These are phyloP conservation scores for Xenopus petersii DNA, from an alignment of 2,797 vertebrate genomes.

Conservation along the genomic window DNA sequence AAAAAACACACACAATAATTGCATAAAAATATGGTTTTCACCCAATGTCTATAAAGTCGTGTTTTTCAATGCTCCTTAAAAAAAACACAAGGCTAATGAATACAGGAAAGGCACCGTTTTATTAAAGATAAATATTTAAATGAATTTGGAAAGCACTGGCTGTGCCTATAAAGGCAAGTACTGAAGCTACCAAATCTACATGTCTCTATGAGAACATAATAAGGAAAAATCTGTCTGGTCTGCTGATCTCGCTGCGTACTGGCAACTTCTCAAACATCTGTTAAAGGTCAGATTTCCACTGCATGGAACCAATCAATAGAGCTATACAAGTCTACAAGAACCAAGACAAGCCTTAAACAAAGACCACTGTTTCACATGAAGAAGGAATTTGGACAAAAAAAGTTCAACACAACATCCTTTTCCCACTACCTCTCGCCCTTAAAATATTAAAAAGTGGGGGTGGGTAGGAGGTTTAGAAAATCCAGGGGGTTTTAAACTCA, in stretches of 20 bases:
- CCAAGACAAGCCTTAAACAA: conserved; percentile 72
- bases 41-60: background rate
- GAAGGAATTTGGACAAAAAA: conserved; percentile 73
- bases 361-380: conserved; percentile 73
- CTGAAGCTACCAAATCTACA: conserved; percentile 11
- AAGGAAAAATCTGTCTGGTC: conserved; percentile 69
- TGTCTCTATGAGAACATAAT: conserved; percentile 60
- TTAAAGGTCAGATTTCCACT: conserved; percentile 94
- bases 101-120: background rate
- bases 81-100: background rate
- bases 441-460: background rate
- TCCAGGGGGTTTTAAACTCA: too few relatives aligned
- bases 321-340: conserved; percentile 75
- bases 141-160: background rate
- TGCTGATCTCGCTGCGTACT: conserved; percentile 67
- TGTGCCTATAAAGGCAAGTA: background rate
- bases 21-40: too few relatives aligned
- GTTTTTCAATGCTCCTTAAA: background rate
- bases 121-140: background rate
- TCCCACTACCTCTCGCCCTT: conserved; percentile 26
- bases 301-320: conserved; percentile 91
- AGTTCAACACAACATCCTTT: conserved; percentile 51
- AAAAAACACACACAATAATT: too few relatives aligned
- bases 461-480: too few relatives aligned
- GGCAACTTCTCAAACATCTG: conserved; percentile 88